phyloP scores from a whole-genome alignment of 53 echinoderm and acorn worm species.

The Mesocentrotus franciscanus region DNA sequence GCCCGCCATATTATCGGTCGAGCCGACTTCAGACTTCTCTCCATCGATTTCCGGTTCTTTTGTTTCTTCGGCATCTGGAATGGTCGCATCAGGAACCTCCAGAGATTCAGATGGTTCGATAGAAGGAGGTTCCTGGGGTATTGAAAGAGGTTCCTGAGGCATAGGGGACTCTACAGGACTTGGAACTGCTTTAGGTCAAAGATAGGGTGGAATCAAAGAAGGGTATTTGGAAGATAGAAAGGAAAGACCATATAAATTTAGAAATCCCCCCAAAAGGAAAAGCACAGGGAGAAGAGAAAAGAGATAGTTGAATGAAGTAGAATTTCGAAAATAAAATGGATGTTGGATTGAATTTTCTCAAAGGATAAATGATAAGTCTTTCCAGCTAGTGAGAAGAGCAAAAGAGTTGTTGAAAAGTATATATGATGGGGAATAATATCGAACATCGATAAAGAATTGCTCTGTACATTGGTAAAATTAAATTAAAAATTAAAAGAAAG shows the following conservation, averaged over 20 bases:
- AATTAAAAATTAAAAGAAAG: background rate
- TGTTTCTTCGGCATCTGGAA: background rate
- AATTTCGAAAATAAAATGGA: background rate
- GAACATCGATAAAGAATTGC: no score
- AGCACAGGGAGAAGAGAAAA: background rate
- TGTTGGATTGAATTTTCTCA: background rate
- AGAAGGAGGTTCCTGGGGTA: background rate
- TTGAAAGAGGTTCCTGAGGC: background rate
- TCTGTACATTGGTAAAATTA: no score
- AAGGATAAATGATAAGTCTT: background rate
- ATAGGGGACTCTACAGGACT: background rate
- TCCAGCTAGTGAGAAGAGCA: background rate
- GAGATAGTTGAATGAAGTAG: background rate
- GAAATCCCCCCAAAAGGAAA: background rate
- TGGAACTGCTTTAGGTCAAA: constrained; percentile 55
- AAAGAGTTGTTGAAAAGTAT: background rate
- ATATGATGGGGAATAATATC: background rate
- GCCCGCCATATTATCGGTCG: constrained; percentile 39
- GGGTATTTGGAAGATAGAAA: background rate
- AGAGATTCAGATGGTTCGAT: background rate
- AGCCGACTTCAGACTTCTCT: background rate
- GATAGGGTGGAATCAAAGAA: background rate
- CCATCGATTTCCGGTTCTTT: background rate
- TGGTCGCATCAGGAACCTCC: background rate
- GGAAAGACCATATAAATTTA: background rate